A percentile compares a stretch with the other conserved stretches of the same genome.
Evolutionary conservation across 2,797 vertebrate genomes (phyloP).

Genomic region (Podargus strigoides): DNA sequence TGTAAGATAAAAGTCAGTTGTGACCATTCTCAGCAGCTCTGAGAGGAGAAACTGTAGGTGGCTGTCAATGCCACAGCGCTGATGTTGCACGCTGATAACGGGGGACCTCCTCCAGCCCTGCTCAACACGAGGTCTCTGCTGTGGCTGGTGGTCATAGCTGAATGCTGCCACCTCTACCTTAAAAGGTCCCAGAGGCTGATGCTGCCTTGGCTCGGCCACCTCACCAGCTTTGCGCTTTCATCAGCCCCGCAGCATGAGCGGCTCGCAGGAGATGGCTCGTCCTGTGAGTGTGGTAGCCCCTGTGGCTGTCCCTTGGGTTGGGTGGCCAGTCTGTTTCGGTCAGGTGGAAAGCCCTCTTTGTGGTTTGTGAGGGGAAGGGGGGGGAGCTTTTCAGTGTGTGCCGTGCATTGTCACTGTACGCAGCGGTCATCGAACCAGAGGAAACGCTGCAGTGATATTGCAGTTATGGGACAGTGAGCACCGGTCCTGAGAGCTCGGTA

Average conservation of each 20-base stretch:
- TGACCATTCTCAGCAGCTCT: background rate
- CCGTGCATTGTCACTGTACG: fast-evolving
- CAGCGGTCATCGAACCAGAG: fast-evolving
- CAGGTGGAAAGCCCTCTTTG: background rate
- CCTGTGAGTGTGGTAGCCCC: background rate
- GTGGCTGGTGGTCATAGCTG: background rate
- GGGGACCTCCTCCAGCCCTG: background rate
- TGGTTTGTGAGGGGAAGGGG: background rate
- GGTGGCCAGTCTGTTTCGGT: background rate
- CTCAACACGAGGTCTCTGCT: background rate
- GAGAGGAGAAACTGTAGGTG: background rate
- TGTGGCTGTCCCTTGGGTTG: fast-evolving
- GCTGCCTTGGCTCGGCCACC: background rate
- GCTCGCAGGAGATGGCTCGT: fast-evolving
- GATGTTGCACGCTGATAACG: background rate
- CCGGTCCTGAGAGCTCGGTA: background rate
- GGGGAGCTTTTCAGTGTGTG: background rate
- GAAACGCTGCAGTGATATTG: background rate
- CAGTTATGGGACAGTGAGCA: background rate
- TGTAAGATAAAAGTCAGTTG: background rate
- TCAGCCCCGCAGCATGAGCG: background rate
- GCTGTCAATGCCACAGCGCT: background rate
- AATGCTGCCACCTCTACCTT: background rate
- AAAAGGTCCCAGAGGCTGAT: background rate
- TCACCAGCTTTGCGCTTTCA: background rate